Evolutionary conservation across 37 sponge, comb jelly and placozoan species (phyloP).

Genomic region (Spongia lamella): DNA sequence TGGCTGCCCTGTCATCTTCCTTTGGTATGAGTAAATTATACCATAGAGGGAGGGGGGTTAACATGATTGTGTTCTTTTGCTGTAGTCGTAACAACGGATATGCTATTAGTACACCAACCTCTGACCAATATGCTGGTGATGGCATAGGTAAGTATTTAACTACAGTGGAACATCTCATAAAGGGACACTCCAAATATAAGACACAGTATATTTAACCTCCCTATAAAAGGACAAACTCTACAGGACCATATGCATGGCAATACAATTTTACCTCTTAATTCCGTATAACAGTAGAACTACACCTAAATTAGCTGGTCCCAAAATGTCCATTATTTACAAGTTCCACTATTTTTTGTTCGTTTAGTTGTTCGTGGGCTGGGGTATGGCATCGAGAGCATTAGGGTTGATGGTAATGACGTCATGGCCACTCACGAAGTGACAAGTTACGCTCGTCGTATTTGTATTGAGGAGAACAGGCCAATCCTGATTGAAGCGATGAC

Average conservation of each 20-base stretch:
- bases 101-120: conserved; percentile 91
- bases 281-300: too few relatives aligned
- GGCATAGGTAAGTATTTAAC: conserved; percentile 72
- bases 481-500: conserved; percentile 96
- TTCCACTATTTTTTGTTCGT: too few relatives aligned
- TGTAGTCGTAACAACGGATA: conserved; percentile 94
- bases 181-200: too few relatives aligned
- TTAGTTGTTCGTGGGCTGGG: conserved; percentile 73
- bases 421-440: conserved; percentile 89
- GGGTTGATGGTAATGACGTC: conserved; percentile 97
- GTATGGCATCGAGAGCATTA: conserved; percentile 87
- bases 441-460: conserved; percentile 65
- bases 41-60: neutral
- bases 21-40: conserved; percentile 66
- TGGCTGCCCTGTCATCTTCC: conserved; percentile 88
- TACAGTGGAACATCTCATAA: too few relatives aligned
- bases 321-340: too few relatives aligned
- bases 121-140: conserved; percentile 92
- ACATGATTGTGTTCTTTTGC: neutral
- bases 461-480: conserved; percentile 78
- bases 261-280: too few relatives aligned
- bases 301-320: too few relatives aligned
- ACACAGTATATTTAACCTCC: too few relatives aligned
- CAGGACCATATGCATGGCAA: too few relatives aligned
- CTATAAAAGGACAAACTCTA: too few relatives aligned